These are phyloP conservation scores for Noctua janthina DNA, from an alignment of 2,888 invertebrate genomes.

Conservation along the genomic window DNA sequence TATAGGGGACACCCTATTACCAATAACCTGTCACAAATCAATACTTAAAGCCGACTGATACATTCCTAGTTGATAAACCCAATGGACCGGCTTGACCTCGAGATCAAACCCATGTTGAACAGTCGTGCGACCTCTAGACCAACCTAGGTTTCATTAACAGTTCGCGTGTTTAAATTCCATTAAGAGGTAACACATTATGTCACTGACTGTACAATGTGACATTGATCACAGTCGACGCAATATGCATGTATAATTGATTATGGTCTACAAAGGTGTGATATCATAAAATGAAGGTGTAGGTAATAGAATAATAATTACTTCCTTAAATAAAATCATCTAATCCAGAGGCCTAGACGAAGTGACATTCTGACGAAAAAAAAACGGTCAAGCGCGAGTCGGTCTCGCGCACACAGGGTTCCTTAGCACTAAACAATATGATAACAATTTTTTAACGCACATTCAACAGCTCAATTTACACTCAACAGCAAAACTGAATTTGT, in stretches of 20 bases:
- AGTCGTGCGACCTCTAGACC: neutral
- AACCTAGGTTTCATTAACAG: neutral
- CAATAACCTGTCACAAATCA: neutral
- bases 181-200: neutral
- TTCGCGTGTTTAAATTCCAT: neutral
- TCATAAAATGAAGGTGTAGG: neutral
- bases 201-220: neutral
- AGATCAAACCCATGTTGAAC: neutral
- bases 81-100: neutral
- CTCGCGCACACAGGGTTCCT: no score
- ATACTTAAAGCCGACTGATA: neutral
- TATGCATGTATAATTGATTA: slow-evolving; percentile 24
- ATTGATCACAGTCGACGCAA: slow-evolving; percentile 25
- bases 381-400: neutral
- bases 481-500: no score
- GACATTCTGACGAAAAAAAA: neutral
- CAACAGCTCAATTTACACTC: no score
- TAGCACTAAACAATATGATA: no score
- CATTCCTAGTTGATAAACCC: neutral
- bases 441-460: no score
- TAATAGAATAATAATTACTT: neutral
- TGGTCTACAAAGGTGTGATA: neutral
- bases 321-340: neutral
- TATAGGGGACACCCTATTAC: neutral
- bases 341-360: neutral